Base-by-base conservation (phyloP, 2,797 vertebrate genomes). In the Cheirogaleus major region DNA sequence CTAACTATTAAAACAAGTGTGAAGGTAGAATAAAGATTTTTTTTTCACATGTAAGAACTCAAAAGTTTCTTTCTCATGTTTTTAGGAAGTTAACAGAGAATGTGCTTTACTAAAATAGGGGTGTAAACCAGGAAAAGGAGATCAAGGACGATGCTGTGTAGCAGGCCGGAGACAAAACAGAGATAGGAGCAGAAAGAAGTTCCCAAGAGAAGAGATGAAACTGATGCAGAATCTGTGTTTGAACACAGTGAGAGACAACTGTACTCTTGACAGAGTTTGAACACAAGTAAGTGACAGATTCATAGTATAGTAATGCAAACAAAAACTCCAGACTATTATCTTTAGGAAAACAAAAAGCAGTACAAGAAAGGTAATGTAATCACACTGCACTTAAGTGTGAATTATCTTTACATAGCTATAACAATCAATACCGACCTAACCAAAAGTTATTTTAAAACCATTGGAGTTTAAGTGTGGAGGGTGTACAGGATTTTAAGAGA, bases 261-360 rank as follows among this genome's bases (percentile, higher is more conserved):
- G 14, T 35, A 32, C 50, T 73, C 38, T 41, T 30, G 14, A 41
- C 3, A 89, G 69, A 73, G 48, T 35, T 15, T 30, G 32, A 76
- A 67, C n/a, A 50, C 1, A 5, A 63, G 13, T 32, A 52, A 35
- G 23, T 14, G 41, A 59, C 41, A 61, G 48, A 43, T n/a, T 25
- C n/a, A 30, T 0, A 27, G n/a, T 45, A 35, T 75, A 82, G 30
- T 27, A 38, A 61, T 25, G 8, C 23, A 23, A 41, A 32, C n/a
- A 69, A 13, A 93, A 87, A 13, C 12, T 79, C 38, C 75, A 79
- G 32, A 30, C 86, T 73, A 78, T 72, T 72, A 80, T 50, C 57
- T 80, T 57, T 25, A 69, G 79, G n/a, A 94, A 95, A 85, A 92
- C 48, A 94, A n/a, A 91, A 69, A 57, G 35, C 11, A 83, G 69